These are phyloP conservation scores for Podargus strigoides DNA, from an alignment of 2,797 vertebrate species.

Conservation along the genomic window DNA sequence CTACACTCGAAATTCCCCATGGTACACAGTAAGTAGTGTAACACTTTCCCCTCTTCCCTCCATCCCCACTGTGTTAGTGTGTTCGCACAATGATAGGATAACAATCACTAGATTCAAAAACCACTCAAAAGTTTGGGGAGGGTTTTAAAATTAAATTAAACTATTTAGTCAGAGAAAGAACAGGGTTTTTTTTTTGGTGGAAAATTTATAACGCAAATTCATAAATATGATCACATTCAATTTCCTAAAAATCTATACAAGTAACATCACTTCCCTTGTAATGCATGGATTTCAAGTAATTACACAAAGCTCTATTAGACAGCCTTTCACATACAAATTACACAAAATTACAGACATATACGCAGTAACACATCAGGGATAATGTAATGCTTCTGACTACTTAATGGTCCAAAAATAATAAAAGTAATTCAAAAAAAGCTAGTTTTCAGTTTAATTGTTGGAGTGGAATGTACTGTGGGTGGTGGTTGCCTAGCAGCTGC, in stretches of 20 bases:
- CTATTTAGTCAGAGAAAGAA: conserved; percentile 23
- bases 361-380: conserved; percentile 26
- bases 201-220: conserved; percentile 57
- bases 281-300: conserved; percentile 39
- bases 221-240: conserved; percentile 62
- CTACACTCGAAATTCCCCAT: not conserved
- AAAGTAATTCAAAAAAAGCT: conserved; percentile 88
- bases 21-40: not conserved
- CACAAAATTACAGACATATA: conserved; percentile 49
- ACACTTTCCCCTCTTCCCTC: not conserved
- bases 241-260: conserved; percentile 63
- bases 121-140: conserved; percentile 6
- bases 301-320: conserved; percentile 30
- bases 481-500: conserved; percentile 84
- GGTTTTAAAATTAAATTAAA: conserved; percentile 64
- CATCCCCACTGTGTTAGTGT: not conserved
- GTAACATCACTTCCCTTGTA: conserved; percentile 52
- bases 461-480: conserved; percentile 87
- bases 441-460: conserved; percentile 98
- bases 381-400: conserved; percentile 29
- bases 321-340: conserved; percentile 53
- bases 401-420: conserved; percentile 55
- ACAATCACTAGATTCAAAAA: conserved; percentile 21
- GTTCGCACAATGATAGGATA: not conserved
- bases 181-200: not conserved